These are phyloP conservation scores for Melanotaenia maccullochi DNA, from an alignment of 2,797 vertebrate genomes.

Conservation along the genomic window DNA sequence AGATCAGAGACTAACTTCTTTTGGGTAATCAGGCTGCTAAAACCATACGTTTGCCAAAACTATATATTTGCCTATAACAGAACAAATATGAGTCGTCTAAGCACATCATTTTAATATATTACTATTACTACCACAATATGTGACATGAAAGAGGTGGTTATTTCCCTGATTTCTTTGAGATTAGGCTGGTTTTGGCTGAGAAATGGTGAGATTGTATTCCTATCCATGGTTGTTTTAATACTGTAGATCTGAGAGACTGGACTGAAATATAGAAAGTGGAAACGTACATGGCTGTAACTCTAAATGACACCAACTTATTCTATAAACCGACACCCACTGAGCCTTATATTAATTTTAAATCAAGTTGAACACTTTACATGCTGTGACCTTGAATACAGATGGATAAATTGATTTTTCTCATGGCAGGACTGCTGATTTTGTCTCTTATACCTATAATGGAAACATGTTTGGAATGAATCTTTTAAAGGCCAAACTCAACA, in stretches of 20 bases:
- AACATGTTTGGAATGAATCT: neutral
- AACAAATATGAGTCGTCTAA: too few relatives aligned
- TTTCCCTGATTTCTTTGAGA: neutral
- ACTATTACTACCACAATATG: neutral
- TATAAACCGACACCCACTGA: neutral
- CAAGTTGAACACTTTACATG: neutral
- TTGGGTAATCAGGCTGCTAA: too few relatives aligned
- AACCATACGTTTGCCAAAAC: too few relatives aligned
- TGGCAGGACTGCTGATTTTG: neutral
- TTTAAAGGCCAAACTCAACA: neutral
- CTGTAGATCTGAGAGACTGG: neutral
- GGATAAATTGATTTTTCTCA: constrained; percentile 1
- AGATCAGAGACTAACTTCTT: neutral
- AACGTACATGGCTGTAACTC: neutral
- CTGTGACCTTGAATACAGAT: too few relatives aligned
- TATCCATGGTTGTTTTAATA: neutral
- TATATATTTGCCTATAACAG: too few relatives aligned
- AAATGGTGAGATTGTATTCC: neutral
- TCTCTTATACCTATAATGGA: neutral
- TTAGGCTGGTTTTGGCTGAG: neutral
- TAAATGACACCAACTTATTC: constrained; percentile 5
- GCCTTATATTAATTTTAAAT: neutral
- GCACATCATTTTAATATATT: neutral
- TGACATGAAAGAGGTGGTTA: neutral
- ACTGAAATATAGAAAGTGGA: neutral